Conservation (phyloP, 2,888 invertebrate species). For the Eumacrocentrus americanus region DNA sequence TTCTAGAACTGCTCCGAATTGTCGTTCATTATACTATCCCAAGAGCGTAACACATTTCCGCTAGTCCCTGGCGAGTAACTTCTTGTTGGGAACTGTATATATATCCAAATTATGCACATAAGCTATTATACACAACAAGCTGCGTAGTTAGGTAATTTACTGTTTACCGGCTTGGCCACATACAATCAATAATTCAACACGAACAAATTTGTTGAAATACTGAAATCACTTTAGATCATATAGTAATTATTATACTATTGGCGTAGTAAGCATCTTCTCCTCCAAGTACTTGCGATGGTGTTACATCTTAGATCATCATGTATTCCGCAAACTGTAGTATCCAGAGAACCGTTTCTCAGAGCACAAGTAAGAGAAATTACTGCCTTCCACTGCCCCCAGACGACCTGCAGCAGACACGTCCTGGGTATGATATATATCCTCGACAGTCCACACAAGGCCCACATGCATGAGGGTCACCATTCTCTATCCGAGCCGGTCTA, state of each 20-base stretch:
- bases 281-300: too few species aligned
- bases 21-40: slow-evolving; percentile 37
- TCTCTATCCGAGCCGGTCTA: slow-evolving; percentile 26
- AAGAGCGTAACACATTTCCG: slow-evolving; percentile 39
- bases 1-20: slow-evolving; percentile 34
- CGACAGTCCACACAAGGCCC: slow-evolving; percentile 31
- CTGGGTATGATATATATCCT: slow-evolving; percentile 43
- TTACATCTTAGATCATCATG: slow-evolving; percentile 27
- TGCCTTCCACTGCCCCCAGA: slow-evolving; percentile 39
- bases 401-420: slow-evolving; percentile 45
- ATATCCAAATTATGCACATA: slow-evolving; percentile 26
- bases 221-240: too few species aligned
- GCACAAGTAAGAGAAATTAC: slow-evolving; percentile 48
- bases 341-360: slow-evolving; percentile 35
- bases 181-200: neutral
- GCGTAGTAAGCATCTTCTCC: too few species aligned
- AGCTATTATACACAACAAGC: neutral
- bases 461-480: slow-evolving; percentile 23
- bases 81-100: slow-evolving; percentile 26
- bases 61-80: slow-evolving; percentile 41
- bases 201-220: neutral
- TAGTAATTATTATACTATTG: too few species aligned
- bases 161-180: neutral
- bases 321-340: slow-evolving; percentile 39
- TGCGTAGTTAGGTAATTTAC: too few species aligned